Conservation (phyloP, 2,113 vertebrate genomes). For the Acrocephalus kingi region DNA sequence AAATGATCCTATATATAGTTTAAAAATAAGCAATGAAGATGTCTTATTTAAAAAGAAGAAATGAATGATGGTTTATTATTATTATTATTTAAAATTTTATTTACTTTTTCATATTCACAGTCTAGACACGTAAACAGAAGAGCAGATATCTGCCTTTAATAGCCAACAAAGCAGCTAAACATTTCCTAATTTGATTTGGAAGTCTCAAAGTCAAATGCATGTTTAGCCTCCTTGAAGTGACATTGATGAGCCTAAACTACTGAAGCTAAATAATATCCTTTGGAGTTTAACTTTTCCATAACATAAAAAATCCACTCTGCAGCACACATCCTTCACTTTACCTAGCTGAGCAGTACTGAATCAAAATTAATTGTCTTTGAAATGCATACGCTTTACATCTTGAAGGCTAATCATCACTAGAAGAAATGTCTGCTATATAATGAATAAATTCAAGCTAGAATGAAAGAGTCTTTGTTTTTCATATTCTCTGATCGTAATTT, state of each 20-base stretch:
- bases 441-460: slow-evolving; percentile 21
- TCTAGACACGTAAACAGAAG: neutral
- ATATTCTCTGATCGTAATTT: neutral
- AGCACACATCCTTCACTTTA: neutral
- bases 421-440: neutral
- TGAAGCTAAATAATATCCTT: neutral
- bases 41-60: too few relatives aligned
- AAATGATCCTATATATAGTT: neutral
- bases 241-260: neutral
- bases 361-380: slow-evolving; percentile 41
- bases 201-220: neutral
- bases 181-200: neutral
- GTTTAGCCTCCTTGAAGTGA: slow-evolving; percentile 11
- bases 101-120: neutral
- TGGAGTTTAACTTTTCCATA: slow-evolving; percentile 15
- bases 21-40: neutral
- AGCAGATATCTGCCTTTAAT: neutral
- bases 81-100: neutral
- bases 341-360: neutral
- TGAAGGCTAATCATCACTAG: neutral
- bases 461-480: neutral
- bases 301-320: neutral
- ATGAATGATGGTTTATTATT: neutral
- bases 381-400: neutral
- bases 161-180: neutral